Base-by-base conservation (phyloP, 2,113 vertebrate species). In the Caretta caretta region DNA sequence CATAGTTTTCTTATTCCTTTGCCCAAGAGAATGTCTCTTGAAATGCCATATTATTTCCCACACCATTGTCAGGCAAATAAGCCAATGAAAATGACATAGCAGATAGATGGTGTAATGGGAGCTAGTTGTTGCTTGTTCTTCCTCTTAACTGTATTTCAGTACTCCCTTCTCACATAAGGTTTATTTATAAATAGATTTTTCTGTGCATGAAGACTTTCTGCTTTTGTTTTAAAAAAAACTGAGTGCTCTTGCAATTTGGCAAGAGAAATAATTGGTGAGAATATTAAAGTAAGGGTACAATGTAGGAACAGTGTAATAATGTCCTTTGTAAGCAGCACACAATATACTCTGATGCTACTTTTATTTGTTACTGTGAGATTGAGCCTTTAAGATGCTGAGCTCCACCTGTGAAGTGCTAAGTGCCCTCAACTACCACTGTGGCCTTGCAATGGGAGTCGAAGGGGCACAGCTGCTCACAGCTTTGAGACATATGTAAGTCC, bases 141-240 rank as follows among this genome's bases (percentile, higher is more conserved):
- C 72, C 17, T 84, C 2, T 14, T 10, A 8, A 57, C 2, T 10
- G 4, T 42, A 65, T 80, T 25, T 53, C 11, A 87, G 81, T 10
- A 83, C 42, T 80, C 3, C 1, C 1, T 0, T 79, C 0, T 1
- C 48, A 83, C 5, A 31, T 31, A 62, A 62, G 1, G 2, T 83
- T 80, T 72, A 38, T 65, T 83, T 75, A 42, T 38, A 75, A 75
- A 75, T 42, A 42, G 22, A 42, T 42, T 75, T 72, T 75, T 75
- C 72, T 75, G 38, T 75, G 19, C 20, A 75, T 42, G 19, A 42
- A 75, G n/a, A 24, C 38, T 42, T 22, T 75, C 10, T 38, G 38
- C 5, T 75, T 75, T 62, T 88, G 46, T 88, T 54, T 86, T 20
- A 92, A 29, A 65, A n/a, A 62, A 62, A 31, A n/a, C 5, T 54